These are phyloP conservation scores for Thelaira solivaga DNA, from an alignment of 2,888 invertebrate genomes.

Conservation along the genomic window DNA sequence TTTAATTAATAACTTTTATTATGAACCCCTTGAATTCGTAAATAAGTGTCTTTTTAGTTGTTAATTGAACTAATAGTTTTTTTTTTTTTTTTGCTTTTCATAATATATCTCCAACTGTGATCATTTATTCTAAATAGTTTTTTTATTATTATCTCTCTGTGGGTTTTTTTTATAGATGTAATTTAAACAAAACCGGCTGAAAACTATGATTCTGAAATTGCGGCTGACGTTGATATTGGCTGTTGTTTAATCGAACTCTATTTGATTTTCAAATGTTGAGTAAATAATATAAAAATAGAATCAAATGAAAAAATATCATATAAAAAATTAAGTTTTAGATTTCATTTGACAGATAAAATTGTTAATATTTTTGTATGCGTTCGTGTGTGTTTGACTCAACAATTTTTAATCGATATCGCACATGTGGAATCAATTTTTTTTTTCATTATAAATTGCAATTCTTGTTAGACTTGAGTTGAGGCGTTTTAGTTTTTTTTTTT, in stretches of 20 bases:
- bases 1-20: not conserved
- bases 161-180: constrained; percentile 29
- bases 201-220: not conserved
- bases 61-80: too few species aligned
- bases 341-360: constrained; percentile 48
- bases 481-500: not conserved
- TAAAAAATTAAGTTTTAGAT: constrained; percentile 52
- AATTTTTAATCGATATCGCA: constrained; percentile 52
- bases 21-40: not conserved
- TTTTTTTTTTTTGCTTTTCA: constrained; percentile 21
- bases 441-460: constrained; percentile 31
- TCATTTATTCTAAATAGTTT: constrained; percentile 47
- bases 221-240: not conserved
- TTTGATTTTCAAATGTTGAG: constrained; percentile 33
- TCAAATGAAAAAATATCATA: constrained; percentile 28
- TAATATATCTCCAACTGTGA: constrained; percentile 32
- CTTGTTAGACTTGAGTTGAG: constrained; percentile 40
- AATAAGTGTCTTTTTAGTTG: too few species aligned
- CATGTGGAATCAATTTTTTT: constrained; percentile 21
- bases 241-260: constrained; percentile 20
- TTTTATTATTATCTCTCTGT: not conserved
- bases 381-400: constrained; percentile 1
- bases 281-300: constrained; percentile 23
- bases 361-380: constrained; percentile 35
- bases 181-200: constrained; percentile 36